Evolutionary conservation across 2,113 vertebrate species (phyloP).

Genomic region (Ranitomeya variabilis): DNA sequence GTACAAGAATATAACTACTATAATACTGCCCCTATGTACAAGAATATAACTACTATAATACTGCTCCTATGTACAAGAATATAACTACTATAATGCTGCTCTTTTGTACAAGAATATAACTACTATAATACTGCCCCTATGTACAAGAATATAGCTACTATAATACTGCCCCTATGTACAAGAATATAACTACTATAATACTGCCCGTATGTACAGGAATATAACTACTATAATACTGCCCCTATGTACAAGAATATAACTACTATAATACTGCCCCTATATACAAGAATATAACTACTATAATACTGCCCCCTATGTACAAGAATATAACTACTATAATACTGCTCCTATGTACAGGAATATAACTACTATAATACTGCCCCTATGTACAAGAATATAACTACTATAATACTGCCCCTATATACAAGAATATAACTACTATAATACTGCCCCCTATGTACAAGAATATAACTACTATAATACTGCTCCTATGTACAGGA

Average conservation of each 20-base stretch:
- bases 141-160: too few species aligned
- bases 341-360: not conserved
- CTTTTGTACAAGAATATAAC: not conserved
- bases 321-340: slow-evolving; percentile 1
- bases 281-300: not conserved
- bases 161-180: too few species aligned
- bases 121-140: not conserved
- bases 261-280: too few species aligned
- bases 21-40: not conserved
- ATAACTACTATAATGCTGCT: not conserved
- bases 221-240: not conserved
- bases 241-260: not conserved
- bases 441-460: not conserved
- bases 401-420: not conserved
- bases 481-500: not conserved
- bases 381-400: not conserved
- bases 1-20: slow-evolving; percentile 3
- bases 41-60: not conserved
- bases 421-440: not conserved
- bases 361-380: not conserved
- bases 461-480: slow-evolving; percentile 2
- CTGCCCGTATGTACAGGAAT: not conserved
- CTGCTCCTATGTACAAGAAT: too few species aligned
- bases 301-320: not conserved
- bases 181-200: not conserved